Percentiles rank a stretch among this genome's conserved stretches.
These are phyloP conservation scores for Adela reaumurella DNA, from an alignment of 2,888 invertebrate genomes.

Conservation along the genomic window DNA sequence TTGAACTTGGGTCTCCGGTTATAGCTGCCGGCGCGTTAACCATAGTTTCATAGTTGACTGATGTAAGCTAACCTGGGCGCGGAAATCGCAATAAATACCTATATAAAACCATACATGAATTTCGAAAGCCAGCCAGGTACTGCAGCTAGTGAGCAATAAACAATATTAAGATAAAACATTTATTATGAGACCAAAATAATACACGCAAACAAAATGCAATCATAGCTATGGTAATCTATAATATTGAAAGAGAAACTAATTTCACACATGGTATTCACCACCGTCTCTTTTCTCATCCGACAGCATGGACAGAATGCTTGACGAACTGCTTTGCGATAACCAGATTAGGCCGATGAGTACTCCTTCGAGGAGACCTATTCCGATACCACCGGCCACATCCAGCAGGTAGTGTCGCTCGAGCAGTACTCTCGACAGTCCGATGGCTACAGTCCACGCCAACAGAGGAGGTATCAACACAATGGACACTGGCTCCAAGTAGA, in stretches of 20 bases:
- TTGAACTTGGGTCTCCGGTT: no score
- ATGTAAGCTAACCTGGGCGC: no score
- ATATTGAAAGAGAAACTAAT: no score
- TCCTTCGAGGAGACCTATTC: slow-evolving; percentile 72
- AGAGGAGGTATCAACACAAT: slow-evolving; percentile 60
- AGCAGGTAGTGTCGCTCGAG: slow-evolving; percentile 83
- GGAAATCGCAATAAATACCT: no score
- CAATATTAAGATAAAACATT: no score
- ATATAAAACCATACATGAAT: no score
- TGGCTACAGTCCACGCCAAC: slow-evolving; percentile 69
- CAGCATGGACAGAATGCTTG: slow-evolving; percentile 56
- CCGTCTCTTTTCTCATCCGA: slow-evolving; percentile 67
- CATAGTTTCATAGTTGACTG: no score
- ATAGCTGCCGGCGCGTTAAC: no score
- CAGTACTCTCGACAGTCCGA: slow-evolving; percentile 77
- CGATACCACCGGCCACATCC: slow-evolving; percentile 75
- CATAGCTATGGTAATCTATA: neutral
- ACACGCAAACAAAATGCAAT: no score
- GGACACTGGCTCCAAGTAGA: slow-evolving; percentile 60
- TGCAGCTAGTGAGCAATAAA: no score
- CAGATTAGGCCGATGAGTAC: slow-evolving; percentile 62
- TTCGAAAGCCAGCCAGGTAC: no score
- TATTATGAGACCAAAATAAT: no score
- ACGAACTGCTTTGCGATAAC: slow-evolving; percentile 62
- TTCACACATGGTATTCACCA: slow-evolving; percentile 65